A percentile compares a stretch with the other conserved stretches of the same genome.
Conservation (phyloP, 1,140 invertebrate genomes). For the Micrasema longulum region DNA sequence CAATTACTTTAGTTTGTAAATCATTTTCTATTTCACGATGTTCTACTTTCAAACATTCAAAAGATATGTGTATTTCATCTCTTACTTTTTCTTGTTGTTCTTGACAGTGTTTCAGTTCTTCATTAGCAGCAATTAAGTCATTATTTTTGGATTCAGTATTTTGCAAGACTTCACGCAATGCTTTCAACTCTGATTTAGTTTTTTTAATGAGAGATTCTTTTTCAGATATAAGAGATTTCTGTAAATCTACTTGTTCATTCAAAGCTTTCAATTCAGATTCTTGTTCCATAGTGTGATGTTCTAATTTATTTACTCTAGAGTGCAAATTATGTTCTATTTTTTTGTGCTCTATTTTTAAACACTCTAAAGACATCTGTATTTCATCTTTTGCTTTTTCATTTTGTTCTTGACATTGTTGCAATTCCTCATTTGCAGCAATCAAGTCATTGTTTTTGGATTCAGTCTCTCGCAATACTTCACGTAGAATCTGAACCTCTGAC, state of each 20-base stretch:
- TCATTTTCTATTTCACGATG: neutral
- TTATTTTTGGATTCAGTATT: neutral
- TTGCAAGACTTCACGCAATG: neutral
- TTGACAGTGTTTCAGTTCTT: neutral
- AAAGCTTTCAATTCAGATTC: neutral
- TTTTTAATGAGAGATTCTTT: too few species aligned
- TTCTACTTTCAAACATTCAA: neutral
- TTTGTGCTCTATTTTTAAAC: neutral
- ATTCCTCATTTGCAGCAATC: neutral
- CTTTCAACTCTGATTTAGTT: neutral
- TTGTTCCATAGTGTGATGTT: neutral
- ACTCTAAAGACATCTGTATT: neutral
- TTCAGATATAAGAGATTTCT: neutral
- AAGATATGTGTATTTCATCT: conserved; percentile 3
- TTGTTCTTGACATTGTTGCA: neutral
- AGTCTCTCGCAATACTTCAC: neutral
- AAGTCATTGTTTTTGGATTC: neutral
- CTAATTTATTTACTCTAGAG: neutral
- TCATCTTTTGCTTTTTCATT: neutral
- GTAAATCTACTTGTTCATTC: neutral
- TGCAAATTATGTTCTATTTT: neutral
- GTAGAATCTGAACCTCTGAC: too few species aligned
- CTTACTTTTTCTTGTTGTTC: neutral
- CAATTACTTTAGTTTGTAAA: neutral
- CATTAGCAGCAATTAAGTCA: neutral